A percentile compares a stretch with the other conserved stretches of the same genome.
These are phyloP conservation scores for Pristionchus maxplancki DNA, from an alignment of 2,888 invertebrate genomes.

Conservation along the genomic window DNA sequence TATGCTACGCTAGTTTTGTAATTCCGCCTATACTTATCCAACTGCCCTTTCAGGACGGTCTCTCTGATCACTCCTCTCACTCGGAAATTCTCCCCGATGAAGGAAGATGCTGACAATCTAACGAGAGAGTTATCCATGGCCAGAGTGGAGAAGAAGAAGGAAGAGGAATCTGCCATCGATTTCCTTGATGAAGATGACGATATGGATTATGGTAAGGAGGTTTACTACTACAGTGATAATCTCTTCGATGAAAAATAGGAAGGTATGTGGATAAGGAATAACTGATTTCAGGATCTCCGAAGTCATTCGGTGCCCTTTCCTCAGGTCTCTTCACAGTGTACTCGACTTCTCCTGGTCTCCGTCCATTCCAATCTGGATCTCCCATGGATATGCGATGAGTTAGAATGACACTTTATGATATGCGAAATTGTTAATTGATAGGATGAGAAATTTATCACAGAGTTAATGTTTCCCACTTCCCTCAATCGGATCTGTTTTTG, in stretches of 20 bases:
- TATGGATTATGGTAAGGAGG: slow-evolving; percentile 47
- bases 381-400: slow-evolving; percentile 50
- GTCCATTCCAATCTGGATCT: slow-evolving; percentile 51
- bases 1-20: not conserved
- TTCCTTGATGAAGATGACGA: slow-evolving; percentile 65
- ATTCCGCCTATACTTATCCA: no score
- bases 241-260: no score
- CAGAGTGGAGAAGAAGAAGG: slow-evolving; percentile 56
- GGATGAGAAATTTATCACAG: slow-evolving; percentile 10
- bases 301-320: not conserved
- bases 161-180: slow-evolving; percentile 58
- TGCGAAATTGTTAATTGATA: not conserved
- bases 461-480: not conserved
- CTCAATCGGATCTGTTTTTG: not conserved
- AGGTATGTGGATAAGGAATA: not conserved
- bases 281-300: slow-evolving; percentile 26
- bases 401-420: not conserved
- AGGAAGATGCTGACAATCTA: slow-evolving; percentile 60
- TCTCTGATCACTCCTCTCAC: slow-evolving; percentile 58
- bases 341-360: slow-evolving; percentile 48
- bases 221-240: not conserved
- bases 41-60: slow-evolving; percentile 55
- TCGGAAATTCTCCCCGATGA: slow-evolving; percentile 65
- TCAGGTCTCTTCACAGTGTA: slow-evolving; percentile 44
- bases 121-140: slow-evolving; percentile 56